phyloP scores from a whole-genome alignment of 1,140 invertebrate species.

The Trinorchestia longiramus region DNA sequence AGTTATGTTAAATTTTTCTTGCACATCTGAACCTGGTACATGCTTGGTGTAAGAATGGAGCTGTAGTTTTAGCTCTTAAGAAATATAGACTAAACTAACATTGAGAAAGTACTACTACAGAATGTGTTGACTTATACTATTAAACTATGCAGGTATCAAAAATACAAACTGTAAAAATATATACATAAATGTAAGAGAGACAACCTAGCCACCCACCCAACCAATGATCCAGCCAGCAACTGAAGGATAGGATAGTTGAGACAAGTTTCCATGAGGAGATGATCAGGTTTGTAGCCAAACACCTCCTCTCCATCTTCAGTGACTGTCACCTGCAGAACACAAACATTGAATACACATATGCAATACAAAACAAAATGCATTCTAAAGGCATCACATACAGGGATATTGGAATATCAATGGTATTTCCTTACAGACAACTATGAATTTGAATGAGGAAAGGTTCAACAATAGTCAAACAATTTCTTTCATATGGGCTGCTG shows the following conservation, averaged over 20 bases:
- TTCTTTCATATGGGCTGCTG: neutral
- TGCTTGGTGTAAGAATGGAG: too few species aligned
- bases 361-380: neutral
- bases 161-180: neutral
- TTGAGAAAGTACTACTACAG: too few species aligned
- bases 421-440: too few species aligned
- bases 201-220: constrained; percentile 76
- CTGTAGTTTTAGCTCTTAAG: too few species aligned
- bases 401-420: too few species aligned
- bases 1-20: too few species aligned
- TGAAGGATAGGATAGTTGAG: constrained; percentile 80
- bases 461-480: neutral
- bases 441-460: too few species aligned
- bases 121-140: too few species aligned
- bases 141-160: neutral
- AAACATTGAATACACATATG: neutral
- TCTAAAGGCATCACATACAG: too few species aligned
- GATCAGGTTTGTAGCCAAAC: constrained; percentile 75
- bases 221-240: constrained; percentile 78
- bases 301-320: constrained; percentile 68
- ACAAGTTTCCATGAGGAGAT: constrained; percentile 80
- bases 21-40: too few species aligned
- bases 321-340: neutral
- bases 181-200: neutral
- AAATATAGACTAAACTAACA: too few species aligned